A percentile compares a stretch with the other conserved stretches of the same genome.
phyloP scores from a whole-genome alignment of 92 coral and sea anemone species.

The Pocillopora grandis region DNA sequence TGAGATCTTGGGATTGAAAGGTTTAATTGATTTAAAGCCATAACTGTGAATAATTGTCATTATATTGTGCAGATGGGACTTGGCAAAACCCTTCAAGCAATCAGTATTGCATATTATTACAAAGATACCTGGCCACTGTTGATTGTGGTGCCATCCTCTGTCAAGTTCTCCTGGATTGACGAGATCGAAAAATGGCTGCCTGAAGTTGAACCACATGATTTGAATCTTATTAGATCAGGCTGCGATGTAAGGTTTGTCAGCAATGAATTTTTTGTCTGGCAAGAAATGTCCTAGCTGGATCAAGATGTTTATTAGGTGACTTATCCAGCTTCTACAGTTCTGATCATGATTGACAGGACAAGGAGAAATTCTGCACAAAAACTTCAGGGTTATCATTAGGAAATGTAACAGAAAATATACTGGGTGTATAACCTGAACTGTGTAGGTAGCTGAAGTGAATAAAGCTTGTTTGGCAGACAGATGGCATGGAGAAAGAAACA shows the following conservation, averaged over 20 bases:
- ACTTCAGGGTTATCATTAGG: too few relatives aligned
- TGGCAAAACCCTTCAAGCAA: slow-evolving; percentile 96
- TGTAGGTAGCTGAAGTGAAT: too few relatives aligned
- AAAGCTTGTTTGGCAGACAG: too few relatives aligned
- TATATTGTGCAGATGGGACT: slow-evolving; percentile 83
- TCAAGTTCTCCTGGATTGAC: slow-evolving; percentile 98
- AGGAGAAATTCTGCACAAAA: too few relatives aligned
- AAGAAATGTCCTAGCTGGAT: too few relatives aligned
- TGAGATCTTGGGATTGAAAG: too few relatives aligned
- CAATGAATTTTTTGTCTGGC: background rate
- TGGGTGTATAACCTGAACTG: too few relatives aligned
- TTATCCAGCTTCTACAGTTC: too few relatives aligned
- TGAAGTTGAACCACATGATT: slow-evolving; percentile 83
- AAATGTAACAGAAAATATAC: too few relatives aligned
- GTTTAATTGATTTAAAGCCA: background rate
- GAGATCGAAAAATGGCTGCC: slow-evolving; percentile 99
- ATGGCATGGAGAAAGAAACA: too few relatives aligned
- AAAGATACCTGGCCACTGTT: slow-evolving; percentile 94
- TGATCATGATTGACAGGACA: too few relatives aligned
- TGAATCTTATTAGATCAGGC: slow-evolving; percentile 92
- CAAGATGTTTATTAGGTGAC: background rate
- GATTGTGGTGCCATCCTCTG: slow-evolving; percentile 93
- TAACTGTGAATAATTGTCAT: background rate
- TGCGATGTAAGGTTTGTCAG: slow-evolving; percentile 76
- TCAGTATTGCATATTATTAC: slow-evolving; percentile 87